Evolutionary conservation across 2,797 vertebrate species (phyloP), one percentile per base, ranked within the genome.

Genomic region (Clarias laeviceps): DNA sequence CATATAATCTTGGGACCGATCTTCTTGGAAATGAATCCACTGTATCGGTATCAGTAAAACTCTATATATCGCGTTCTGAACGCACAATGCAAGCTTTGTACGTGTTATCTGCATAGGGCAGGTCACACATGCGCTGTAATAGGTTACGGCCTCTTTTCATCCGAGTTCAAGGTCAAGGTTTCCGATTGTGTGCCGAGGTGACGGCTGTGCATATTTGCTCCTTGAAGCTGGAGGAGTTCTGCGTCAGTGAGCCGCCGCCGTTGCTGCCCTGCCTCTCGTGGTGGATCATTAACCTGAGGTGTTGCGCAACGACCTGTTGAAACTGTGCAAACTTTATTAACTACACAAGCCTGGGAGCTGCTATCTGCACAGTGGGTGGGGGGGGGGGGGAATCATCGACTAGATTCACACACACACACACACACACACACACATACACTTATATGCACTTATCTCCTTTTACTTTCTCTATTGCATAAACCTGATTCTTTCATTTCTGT

Each of bases 231-330:
- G 82, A 68, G 82, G 82, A 68, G 82, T 82, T 89, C 80, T 87
- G 79, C 85, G 79, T 86, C 84, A 65, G 84, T 76, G 78, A 74
- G 79, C 83, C 80, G 69, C 82, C 57, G 77, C 82, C 57, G 77
- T 78, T 84, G 54, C 68, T 66, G 85, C 87, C 84, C 81, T 56
- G 29, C 80, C 86, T 73, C 57, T 69, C 45, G 56, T 65, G 17
- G 86, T 89, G 83, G 85, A 89, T 89, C 87, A 90, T 90, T 90
- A 90, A 90, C 90, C 86, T 83, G 78, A 69, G 85, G 32, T 27
- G 61, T 90, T 90, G 86, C 59, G 72, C 90, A 90, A 90, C 57
- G 34, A 82, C 70, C 86, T 86, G 85, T 72, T 89, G 76, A 50
- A 87, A 88, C 85, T 73, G 56, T 81, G 84, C 89, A 89, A 89